Evolutionary conservation across 2,888 invertebrate species (phyloP), one percentile per base, ranked within the genome.

Genomic region (Phortica magna): DNA sequence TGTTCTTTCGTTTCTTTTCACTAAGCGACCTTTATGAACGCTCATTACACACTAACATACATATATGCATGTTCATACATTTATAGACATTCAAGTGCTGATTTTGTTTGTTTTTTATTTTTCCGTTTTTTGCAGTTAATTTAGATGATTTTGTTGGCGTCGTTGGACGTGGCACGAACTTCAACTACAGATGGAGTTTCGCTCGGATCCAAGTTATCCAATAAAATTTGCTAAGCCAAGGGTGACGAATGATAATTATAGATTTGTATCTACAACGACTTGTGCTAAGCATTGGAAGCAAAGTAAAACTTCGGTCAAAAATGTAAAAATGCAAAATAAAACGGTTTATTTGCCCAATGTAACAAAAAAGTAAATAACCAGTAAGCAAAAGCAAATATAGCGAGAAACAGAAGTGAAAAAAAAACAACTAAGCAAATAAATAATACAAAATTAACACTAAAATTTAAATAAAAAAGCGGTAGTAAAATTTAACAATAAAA

Each of bases 1-100:
- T 85, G 85, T 88, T 78, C 85, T 87, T 85, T 83, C 73, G 65
- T 19, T 59, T 59, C 19, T 59, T 19, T 19, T 19, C 19, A 31
- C 31, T 31, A 19, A 59, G 22, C 10, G 19, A 59, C 17, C 59
- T 59, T 59, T 59, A 31, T 31, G 31, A 31, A 31, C 31, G 31
- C 31, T 4, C 5, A 31, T 31, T 31, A 31, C 61, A 22, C 19
- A 61, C 22, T 3, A 19, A 59, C 59, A 59, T 59, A 59, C 19
- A 59, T 19, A 59, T 22, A 61, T n/a, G n/a, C 10, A 61, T 17
- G 7, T 22, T 76, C 78, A 71, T 22, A 77, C 78, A 71, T 74
- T 39, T 39, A 53, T 74, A 22, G n/a, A n/a, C 42, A 65, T 67
- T 57, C 70, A 57, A 73, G 55, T 41, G 14, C 31, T 55, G 57